Evolutionary conservation across 64 coral and sea anemone genomes (phyloP).

Genomic region (Actinia tenebrosa): DNA sequence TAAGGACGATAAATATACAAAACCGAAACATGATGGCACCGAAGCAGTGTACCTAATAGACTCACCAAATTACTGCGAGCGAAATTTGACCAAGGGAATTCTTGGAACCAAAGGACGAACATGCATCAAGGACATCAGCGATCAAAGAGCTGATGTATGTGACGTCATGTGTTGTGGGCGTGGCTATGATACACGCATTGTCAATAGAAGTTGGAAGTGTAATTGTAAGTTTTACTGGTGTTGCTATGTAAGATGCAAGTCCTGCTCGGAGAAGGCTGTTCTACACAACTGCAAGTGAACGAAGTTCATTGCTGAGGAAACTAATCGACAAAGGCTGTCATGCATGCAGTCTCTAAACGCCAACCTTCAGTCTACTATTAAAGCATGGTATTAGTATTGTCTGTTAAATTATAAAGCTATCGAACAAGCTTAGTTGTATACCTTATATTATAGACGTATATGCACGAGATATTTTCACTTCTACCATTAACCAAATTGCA

Average conservation of each 20-base stretch:
- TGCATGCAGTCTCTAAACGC: neutral
- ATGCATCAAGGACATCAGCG: slow-evolving; percentile 41
- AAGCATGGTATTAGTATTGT: neutral
- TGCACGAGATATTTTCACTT: neutral
- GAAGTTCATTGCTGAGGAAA: neutral
- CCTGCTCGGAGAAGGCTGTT: slow-evolving; percentile 31
- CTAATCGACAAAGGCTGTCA: neutral
- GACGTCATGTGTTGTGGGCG: slow-evolving; percentile 79
- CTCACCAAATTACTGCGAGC: slow-evolving; percentile 66
- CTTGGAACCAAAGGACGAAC: slow-evolving; percentile 61
- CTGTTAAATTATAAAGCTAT: neutral
- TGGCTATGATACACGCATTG: slow-evolving; percentile 67
- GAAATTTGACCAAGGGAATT: slow-evolving; percentile 33
- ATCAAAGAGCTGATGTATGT: slow-evolving; percentile 44
- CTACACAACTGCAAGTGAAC: slow-evolving; percentile 64
- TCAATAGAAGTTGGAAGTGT: slow-evolving; percentile 53
- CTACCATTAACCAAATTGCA: neutral
- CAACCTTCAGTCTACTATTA: neutral
- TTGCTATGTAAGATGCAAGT: slow-evolving; percentile 66
- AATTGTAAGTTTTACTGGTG: slow-evolving; percentile 92
- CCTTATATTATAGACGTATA: neutral
- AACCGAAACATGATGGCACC: neutral
- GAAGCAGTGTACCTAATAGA: slow-evolving; percentile 64
- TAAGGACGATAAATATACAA: slow-evolving; percentile 18
- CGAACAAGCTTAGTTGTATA: neutral